Conservation (phyloP, 2,113 vertebrate species). For the Cochlearius cochlearius region DNA sequence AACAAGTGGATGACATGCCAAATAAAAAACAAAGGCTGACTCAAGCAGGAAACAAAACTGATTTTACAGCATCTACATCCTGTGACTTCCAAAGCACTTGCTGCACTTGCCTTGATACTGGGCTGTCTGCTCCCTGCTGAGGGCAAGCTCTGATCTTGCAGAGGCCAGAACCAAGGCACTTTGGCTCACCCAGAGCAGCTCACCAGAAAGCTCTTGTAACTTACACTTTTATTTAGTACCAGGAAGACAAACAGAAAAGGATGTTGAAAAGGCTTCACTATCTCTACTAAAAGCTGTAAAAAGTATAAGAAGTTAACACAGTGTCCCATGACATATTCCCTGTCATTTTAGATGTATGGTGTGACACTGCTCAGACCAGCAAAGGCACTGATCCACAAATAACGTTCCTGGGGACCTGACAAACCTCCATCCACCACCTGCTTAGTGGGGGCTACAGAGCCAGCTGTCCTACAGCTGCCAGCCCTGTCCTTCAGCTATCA, state of each 20-base stretch:
- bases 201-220: not conserved
- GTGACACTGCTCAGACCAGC: not conserved
- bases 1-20: not conserved
- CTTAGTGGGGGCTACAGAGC: not conserved
- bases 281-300: not conserved
- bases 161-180: not conserved
- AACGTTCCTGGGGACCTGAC: rapidly evolving
- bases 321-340: not conserved
- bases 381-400: not conserved
- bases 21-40: conserved; percentile 21
- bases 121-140: not conserved
- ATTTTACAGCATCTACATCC: not conserved
- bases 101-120: not conserved
- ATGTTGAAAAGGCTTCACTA: not conserved
- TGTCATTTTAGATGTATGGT: not conserved
- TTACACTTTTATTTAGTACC: not conserved
- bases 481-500: not conserved
- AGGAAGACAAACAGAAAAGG: not conserved
- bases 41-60: conserved; percentile 22
- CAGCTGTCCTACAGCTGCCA: not conserved
- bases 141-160: not conserved
- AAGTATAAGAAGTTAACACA: not conserved
- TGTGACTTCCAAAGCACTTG: not conserved
- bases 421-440: not conserved
- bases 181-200: not conserved